Base-by-base conservation (phyloP, 2,113 vertebrate genomes). In the Cryptotis parvus region DNA sequence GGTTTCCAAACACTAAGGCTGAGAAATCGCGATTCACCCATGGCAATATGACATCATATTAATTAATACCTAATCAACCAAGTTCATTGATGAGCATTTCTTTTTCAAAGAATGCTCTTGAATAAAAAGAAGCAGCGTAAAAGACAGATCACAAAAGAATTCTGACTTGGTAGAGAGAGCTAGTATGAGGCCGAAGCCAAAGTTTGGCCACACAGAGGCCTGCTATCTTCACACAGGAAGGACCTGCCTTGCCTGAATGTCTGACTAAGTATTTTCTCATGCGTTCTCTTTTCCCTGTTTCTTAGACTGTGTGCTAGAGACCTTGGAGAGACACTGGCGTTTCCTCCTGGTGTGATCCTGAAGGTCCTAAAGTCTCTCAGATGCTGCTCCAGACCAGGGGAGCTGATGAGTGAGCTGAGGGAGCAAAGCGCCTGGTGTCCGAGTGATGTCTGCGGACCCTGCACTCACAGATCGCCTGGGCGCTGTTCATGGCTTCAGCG, bases 61-160 rank as follows among this genome's bases (percentile, higher is more conserved):
- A 24, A 43, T 45, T 65, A 24, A 81, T 12, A 3, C n/a, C 22
- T 78, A 37, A 37, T 87, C 43, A 58, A 4, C 33, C 12, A 61
- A 29, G 24, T 89, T 84, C 27, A 45, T 45, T 20, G 49, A 27
- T 65, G 27, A 45, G 22, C 31, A 0, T 90, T 33, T 80, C 37
- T 70, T 78, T n/a, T 82, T 86, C 41, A 93, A 35, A 65, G 41
- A 33, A 20, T 41, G 15, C 29, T 76, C 20, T 89, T 83, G 78
- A 89, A 58, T 41, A 33, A 86, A n/a, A 72, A 91, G 49, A 80
- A 65, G 58, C 24, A 26, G 72, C 37, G 31, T 1, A 86, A 61
- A 79, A 83, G 63, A 81, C 81, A 87, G n/a, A 84, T 74, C n/a
- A 11, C 33, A 75, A 55, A 29, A 45, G 83, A 69, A 81, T 45